Base-by-base conservation (phyloP, 2,888 invertebrate genomes). In the Piscicola geometra region DNA sequence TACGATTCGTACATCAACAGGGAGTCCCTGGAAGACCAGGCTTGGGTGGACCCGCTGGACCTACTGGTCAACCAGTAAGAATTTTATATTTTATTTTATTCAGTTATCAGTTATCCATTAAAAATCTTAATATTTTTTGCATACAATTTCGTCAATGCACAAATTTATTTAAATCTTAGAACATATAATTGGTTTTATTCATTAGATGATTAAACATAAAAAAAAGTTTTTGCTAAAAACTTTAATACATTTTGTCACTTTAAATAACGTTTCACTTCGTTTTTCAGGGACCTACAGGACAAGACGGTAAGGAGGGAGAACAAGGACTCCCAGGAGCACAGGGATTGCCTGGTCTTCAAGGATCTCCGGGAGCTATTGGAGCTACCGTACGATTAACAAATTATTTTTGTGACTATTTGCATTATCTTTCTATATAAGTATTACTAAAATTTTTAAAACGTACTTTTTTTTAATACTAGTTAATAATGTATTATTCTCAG, bases 11-110 rank as follows among this genome's bases (percentile, higher is more conserved):
- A 41, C 15, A 41, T 41, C 9, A 41, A 2, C 36, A 73, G 72
- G 78, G 78, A 21, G 25, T 60, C 21, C 75, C 72, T 15, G 78
- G 78, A 21, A 71, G 73, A 66, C 76, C 78, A 12, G 78, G 78
- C 15, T 76, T 78, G 21, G 78, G 75, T 60, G 84, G 92, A 21
- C 71, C 60, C 0, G 74, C 68, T 18, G 78, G 78, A 56, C 73
- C 68, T 33, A 56, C 68, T 33, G 78, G 78, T 0, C 75, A 68
- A 50, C 71, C 76, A 50, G 78, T 78, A 56, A 71, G 71, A 52
- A 28, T 18, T 18, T 32, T 9, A n/a, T 18, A 25, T 50, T 21
- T 28, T 64, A n/a, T n/a, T n/a, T n/a, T n/a, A n/a, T n/a, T n/a
- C n/a, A n/a, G n/a, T n/a, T n/a, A n/a, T n/a, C n/a, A n/a, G n/a